phyloP scores from a whole-genome alignment of 2,113 vertebrate genomes.

The Apaloderma vittatum region DNA sequence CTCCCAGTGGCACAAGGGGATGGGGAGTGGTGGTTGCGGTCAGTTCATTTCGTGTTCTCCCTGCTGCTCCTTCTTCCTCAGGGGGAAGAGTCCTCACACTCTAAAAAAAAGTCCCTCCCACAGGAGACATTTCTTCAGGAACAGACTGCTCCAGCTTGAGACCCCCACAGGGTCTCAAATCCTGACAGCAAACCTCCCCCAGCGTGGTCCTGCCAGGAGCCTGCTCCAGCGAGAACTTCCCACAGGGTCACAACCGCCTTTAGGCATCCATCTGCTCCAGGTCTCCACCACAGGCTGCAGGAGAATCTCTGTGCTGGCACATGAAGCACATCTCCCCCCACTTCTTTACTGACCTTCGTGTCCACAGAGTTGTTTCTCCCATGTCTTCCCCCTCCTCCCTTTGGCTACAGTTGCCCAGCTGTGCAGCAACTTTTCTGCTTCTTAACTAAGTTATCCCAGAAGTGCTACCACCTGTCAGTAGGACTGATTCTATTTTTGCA shows the following conservation, averaged over 20 bases:
- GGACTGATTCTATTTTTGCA: not conserved
- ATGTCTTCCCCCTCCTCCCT: too few species aligned
- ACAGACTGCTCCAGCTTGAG: not conserved
- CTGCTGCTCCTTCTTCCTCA: not conserved
- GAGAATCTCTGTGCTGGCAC: too few species aligned
- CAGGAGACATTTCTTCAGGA: rapidly evolving
- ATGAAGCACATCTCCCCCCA: not conserved
- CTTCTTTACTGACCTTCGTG: not conserved
- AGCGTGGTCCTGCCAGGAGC: not conserved
- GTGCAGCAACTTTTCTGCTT: not conserved
- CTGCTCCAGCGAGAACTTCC: not conserved
- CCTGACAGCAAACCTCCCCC: not conserved
- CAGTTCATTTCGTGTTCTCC: not conserved
- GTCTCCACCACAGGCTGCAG: too few species aligned
- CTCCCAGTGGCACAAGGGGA: rapidly evolving
- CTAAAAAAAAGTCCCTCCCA: too few species aligned
- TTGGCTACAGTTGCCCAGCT: too few species aligned
- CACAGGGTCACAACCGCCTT: not conserved
- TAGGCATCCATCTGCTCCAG: too few species aligned
- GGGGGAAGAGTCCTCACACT: not conserved
- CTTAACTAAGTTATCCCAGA: not conserved
- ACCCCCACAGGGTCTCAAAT: not conserved
- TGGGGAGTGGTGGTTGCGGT: not conserved
- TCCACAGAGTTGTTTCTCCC: not conserved
- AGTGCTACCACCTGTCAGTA: not conserved